Percentiles rank a stretch among this genome's conserved stretches.
These are phyloP conservation scores for Xestia c-nigrum DNA, from an alignment of 2,888 invertebrate genomes.

Conservation along the genomic window DNA sequence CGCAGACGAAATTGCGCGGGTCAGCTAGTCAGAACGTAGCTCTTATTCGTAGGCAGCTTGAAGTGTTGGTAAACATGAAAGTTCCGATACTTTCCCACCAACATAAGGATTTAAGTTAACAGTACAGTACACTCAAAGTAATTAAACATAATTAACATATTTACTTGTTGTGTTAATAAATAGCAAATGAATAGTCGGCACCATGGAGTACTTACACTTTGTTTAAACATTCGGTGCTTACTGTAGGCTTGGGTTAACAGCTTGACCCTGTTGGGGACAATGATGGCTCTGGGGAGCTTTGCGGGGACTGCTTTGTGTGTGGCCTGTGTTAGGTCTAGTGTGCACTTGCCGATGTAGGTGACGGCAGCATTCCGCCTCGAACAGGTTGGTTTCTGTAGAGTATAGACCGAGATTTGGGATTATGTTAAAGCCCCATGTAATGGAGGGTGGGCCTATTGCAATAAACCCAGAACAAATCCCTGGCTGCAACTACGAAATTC, in stretches of 20 bases:
- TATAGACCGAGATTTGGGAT: too few species aligned
- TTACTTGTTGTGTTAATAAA: conserved; percentile 41
- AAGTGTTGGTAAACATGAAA: neutral
- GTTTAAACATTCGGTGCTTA: conserved; percentile 34
- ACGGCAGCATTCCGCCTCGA: neutral
- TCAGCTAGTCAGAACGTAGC: too few species aligned
- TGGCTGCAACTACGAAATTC: neutral
- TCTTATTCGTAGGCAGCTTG: neutral
- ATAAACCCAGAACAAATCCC: neutral
- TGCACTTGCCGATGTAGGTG: neutral
- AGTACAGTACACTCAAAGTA: neutral
- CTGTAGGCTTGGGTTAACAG: conserved; percentile 22
- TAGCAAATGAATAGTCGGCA: conserved; percentile 28
- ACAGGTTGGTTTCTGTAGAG: too few species aligned
- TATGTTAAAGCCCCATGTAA: neutral
- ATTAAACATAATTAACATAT: conserved; percentile 33
- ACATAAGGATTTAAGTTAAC: neutral
- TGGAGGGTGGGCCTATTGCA: neutral
- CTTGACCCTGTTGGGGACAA: conserved; percentile 34
- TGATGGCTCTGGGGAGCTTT: conserved; percentile 28
- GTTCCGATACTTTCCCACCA: neutral
- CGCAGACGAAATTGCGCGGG: too few species aligned
- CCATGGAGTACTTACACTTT: conserved; percentile 20
- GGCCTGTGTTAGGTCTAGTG: conserved; percentile 1
- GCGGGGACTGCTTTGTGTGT: conserved; percentile 46